Evolutionary conservation across 2,113 vertebrate genomes (phyloP), one percentile per base, ranked within the genome.

Genomic region (Polyodon spathula): DNA sequence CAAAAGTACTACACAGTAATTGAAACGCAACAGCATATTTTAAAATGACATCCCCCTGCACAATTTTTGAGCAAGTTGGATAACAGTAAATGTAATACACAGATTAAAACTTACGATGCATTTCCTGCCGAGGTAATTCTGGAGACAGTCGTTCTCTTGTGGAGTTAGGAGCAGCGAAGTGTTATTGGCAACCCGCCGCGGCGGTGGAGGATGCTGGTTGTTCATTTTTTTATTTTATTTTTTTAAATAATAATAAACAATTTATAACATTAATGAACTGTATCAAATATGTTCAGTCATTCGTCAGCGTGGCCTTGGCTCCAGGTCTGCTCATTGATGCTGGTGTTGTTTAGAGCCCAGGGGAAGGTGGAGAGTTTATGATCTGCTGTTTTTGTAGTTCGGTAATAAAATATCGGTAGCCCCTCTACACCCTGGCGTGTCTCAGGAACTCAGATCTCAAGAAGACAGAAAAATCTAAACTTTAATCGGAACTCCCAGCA

Each of bases 61-160:
- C n/a, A 27, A 3, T 27, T 27, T 27, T 27, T 27, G 27, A 27
- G 27, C 27, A 27, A 27, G 27, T 27, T 27, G 27, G 2, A 27
- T 27, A 27, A 27, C 27, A 27, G 27, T 27, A 27, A 27, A 27
- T 27, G 27, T 3, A 27, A 27, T 27, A 27, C 3, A 27, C 27
- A 44, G 14, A 48, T 6, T 10, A 42, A 8, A 73, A 93, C 94
- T 94, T 86, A 97, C 95, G 77, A 92, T 85, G 79, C 93, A 97
- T 90, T 97, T 97, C 82, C 92, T 95, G 76, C 93, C 94, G 66
- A 97, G 92, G 84, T 90, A 91, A 68, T 81, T 75, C 85, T 92
- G 94, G 66, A 97, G 90, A 51, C 85, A 90, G 52, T 97, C 95
- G 72, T 97, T 97, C 83, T 97, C 95, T 73, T 93, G 92, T 64